Conservation (phyloP, 2,113 vertebrate genomes). For the Heloderma charlesbogerti region DNA sequence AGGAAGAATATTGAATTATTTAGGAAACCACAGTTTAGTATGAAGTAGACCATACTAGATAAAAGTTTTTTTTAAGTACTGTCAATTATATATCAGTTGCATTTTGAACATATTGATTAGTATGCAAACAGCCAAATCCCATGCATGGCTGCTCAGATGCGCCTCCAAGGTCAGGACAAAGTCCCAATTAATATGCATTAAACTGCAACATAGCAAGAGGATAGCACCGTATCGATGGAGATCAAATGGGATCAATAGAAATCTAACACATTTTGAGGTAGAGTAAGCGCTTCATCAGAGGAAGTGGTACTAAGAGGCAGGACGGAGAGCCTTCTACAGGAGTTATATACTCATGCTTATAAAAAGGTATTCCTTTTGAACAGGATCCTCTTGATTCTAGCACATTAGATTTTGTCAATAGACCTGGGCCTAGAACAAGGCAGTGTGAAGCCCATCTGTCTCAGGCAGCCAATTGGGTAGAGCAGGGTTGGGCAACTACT, state of each 20-base stretch:
- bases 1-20: conserved; percentile 2
- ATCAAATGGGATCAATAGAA: neutral
- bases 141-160: neutral
- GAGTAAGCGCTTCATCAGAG: neutral
- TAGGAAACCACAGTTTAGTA: neutral
- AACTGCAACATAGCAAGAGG: neutral
- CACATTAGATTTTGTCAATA: too few relatives aligned
- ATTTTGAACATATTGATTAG: neutral
- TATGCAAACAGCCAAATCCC: neutral
- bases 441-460: neutral
- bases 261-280: neutral
- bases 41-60: neutral
- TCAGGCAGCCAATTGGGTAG: neutral
- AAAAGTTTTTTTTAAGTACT: neutral
- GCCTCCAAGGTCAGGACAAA: neutral
- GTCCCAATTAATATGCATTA: neutral
- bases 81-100: neutral
- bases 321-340: neutral
- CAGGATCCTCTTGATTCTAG: neutral
- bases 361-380: neutral
- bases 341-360: neutral
- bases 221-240: neutral
- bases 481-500: too few relatives aligned
- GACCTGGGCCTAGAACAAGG: too few relatives aligned
- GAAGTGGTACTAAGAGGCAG: neutral